Base-by-base conservation (phyloP, 2,113 vertebrate species). In the Xenopus laevis region DNA sequence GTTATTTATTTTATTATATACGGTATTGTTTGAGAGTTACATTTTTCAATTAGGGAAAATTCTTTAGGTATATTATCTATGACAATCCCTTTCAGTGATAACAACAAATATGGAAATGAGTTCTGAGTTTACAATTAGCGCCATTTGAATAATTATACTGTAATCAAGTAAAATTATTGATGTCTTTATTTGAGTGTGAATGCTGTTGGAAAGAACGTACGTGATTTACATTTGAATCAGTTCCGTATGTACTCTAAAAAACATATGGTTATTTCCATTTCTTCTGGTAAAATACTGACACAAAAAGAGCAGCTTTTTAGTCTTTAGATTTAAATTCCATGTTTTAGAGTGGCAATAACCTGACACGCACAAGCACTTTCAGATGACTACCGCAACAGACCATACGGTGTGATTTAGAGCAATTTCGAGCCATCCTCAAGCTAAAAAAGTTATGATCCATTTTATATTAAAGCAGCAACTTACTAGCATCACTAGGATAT, bases 81-180 rank as follows among this genome's bases (percentile, higher is more conserved):
- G 83, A 84, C 83, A 85, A 81, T 84, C 53, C 79, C 81, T 83
- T 84, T 85, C 81, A 87, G 86, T 83, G 78, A 81, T 81, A 85
- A 87, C 73, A 85, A 78, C 0, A 0, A 81, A 85, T 85, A 84
- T 50, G 78, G 78, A 88, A 90, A 92, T 87, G 84, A 91, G 81
- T 77, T 75, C 55, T 81, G 79, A 76, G 79, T 72, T 82, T 78
- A 83, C 87, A 87, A 91, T 87, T 86, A 89, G 85, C 81, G 77
- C 81, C 85, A 88, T 86, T 88, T 86, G 81, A 92, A 90, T 90
- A 90, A 91, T 90, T 89, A 82, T 61, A 85, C 84, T 83, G 84
- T 82, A 89, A 87, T 91, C 87, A 92, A 87, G 83, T 85, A 83
- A 81, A 90, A 92, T 88, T 87, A 86, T 79, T 70, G 79, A 85